Percentiles rank a stretch among this genome's conserved stretches.
phyloP scores from a whole-genome alignment of 1,140 invertebrate species.

The Drosophila bocqueti region DNA sequence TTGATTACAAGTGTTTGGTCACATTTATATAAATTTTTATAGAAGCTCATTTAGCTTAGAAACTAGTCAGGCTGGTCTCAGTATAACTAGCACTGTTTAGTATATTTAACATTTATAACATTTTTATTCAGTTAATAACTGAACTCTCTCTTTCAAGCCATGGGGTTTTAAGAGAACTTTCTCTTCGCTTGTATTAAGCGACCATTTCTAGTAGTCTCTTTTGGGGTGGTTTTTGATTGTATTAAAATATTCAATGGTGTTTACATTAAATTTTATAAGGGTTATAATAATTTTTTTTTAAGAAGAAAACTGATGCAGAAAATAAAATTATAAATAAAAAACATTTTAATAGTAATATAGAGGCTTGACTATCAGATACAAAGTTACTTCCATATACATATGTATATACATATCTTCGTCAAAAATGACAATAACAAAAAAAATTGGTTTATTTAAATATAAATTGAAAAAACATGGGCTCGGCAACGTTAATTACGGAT shows the following conservation, averaged over 20 bases:
- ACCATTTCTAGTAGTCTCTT: neutral
- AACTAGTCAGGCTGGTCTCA: neutral
- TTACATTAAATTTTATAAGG: neutral
- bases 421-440: too few species aligned
- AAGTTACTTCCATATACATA: too few species aligned
- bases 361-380: too few species aligned
- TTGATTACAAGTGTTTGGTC: neutral
- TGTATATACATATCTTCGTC: too few species aligned
- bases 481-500: too few species aligned
- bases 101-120: neutral
- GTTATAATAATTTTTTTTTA: too few species aligned
- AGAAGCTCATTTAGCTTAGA: neutral
- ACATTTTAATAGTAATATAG: too few species aligned
- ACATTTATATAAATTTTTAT: neutral
- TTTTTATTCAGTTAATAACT: neutral
- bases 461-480: too few species aligned
- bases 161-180: neutral
- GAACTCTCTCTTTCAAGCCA: neutral
- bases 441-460: too few species aligned
- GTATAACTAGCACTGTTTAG: neutral
- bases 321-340: neutral
- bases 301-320: neutral
- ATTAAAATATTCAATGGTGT: neutral
- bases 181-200: neutral
- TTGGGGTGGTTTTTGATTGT: neutral